A percentile compares a stretch with the other conserved stretches of the same genome.
phyloP scores from a whole-genome alignment of 2,113 vertebrate genomes.

The Amphilophus citrinellus region DNA sequence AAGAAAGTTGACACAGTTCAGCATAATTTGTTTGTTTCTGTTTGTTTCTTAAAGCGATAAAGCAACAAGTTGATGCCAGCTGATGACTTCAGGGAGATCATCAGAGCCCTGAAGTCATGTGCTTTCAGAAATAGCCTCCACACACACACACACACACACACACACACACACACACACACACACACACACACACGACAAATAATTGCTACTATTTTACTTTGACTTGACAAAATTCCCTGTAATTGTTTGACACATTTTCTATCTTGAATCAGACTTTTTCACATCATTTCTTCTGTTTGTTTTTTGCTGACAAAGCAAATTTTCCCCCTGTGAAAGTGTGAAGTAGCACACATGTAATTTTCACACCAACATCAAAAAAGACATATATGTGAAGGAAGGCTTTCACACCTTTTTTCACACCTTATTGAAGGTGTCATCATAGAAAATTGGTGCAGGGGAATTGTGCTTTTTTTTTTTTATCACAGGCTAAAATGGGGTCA shows the following conservation, averaged over 20 bases:
- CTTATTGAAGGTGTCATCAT: neutral
- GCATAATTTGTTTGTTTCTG: neutral
- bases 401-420: constrained; percentile 33
- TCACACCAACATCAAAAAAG: neutral
- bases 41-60: neutral
- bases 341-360: neutral
- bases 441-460: neutral
- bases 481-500: neutral
- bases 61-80: neutral
- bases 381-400: neutral
- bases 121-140: neutral
- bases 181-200: neutral
- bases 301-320: neutral
- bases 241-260: neutral
- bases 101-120: neutral
- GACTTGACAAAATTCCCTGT: neutral
- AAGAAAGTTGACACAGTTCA: neutral
- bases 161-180: neutral
- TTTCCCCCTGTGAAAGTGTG: neutral
- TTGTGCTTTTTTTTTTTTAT: neutral
- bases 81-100: neutral
- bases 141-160: neutral
- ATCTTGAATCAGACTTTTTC: neutral
- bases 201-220: neutral
- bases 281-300: neutral